These are phyloP conservation scores for Nothoprocta perdicaria DNA, from an alignment of 2,113 vertebrate genomes.

Conservation along the genomic window DNA sequence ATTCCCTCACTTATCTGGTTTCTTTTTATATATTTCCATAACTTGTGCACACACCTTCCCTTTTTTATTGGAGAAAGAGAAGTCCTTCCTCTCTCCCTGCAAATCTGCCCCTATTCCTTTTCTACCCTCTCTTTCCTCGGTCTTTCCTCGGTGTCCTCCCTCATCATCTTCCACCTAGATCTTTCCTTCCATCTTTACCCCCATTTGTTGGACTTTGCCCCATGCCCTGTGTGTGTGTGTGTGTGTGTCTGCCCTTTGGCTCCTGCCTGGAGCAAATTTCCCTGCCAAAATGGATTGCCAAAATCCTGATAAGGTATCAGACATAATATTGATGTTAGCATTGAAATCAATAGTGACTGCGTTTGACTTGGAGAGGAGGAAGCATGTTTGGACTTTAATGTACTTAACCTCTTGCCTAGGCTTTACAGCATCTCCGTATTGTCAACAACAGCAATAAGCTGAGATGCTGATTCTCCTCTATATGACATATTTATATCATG, in stretches of 20 bases:
- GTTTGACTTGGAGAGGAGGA: background rate
- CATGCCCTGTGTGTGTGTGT: background rate
- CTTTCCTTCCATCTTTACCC: background rate
- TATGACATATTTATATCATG: background rate
- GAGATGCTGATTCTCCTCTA: background rate
- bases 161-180: background rate
- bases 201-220: background rate
- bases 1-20: background rate
- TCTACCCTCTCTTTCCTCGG: background rate
- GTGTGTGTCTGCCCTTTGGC: background rate
- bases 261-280: background rate
- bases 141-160: background rate
- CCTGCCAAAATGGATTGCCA: background rate
- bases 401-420: background rate
- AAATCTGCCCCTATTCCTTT: background rate
- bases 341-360: background rate
- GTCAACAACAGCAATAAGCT: background rate
- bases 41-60: background rate
- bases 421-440: background rate
- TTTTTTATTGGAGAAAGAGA: conserved; percentile 11
- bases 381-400: background rate
- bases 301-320: background rate
- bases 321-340: background rate
- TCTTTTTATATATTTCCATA: background rate
- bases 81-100: background rate